Conservation (phyloP, 2,797 vertebrate genomes). For the Cheirogaleus major region DNA sequence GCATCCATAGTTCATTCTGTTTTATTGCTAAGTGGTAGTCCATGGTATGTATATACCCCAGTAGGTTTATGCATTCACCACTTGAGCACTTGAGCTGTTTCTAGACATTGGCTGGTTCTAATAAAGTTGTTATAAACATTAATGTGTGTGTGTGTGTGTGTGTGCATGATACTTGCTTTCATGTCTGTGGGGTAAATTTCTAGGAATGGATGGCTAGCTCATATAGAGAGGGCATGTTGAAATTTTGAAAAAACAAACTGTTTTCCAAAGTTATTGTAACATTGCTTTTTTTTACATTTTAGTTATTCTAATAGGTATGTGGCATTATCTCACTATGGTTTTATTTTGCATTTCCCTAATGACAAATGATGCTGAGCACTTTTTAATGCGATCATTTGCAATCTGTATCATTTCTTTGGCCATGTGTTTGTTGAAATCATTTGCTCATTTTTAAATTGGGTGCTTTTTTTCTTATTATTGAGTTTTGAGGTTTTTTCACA, state of each 20-base stretch:
- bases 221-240: accelerated
- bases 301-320: background rate
- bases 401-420: background rate
- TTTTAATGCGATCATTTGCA: background rate
- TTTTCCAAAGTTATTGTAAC: background rate
- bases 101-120: accelerated
- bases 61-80: too few species aligned
- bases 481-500: background rate
- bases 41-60: accelerated
- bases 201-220: accelerated
- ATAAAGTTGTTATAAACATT: too few species aligned
- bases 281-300: background rate
- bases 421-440: background rate
- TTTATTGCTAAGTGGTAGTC: accelerated
- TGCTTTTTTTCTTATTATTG: background rate
- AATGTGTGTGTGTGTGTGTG: too few species aligned
- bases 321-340: too few species aligned
- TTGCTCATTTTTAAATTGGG: background rate
- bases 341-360: background rate
- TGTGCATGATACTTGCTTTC: accelerated
- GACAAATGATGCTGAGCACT: accelerated
- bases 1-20: accelerated
- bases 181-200: too few species aligned
- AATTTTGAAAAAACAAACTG: background rate
- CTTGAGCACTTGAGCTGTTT: too few species aligned